phyloP scores from a whole-genome alignment of 2,797 vertebrate species.

The Zalophus californianus region DNA sequence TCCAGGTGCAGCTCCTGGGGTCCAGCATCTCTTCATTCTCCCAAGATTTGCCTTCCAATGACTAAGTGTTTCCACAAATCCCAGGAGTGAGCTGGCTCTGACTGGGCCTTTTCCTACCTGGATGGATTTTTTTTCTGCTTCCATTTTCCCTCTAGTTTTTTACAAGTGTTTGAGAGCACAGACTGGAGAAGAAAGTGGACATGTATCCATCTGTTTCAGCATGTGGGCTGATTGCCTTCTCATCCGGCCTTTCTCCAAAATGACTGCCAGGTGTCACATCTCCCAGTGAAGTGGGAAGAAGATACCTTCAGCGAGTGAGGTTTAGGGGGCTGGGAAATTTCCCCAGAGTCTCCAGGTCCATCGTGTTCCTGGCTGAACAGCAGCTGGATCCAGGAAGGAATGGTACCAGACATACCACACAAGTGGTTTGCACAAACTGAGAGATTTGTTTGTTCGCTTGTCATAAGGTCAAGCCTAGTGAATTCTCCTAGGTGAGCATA shows the following conservation, averaged over 20 bases:
- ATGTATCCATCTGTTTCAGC: neutral
- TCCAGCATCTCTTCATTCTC: neutral
- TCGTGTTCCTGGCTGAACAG: neutral
- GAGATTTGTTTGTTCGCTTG: slow-evolving; percentile 37
- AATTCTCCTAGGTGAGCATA: neutral
- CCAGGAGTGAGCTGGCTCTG: neutral
- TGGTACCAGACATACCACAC: neutral
- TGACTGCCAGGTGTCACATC: neutral
- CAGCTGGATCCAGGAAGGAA: neutral
- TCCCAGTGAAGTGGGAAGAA: slow-evolving; percentile 25
- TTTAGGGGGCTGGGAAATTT: neutral
- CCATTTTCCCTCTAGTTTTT: neutral
- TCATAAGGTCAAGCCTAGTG: slow-evolving; percentile 19
- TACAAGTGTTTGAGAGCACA: neutral
- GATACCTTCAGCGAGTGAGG: neutral
- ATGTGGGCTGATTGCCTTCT: neutral
- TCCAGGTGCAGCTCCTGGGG: neutral
- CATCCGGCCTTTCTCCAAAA: slow-evolving; percentile 32
- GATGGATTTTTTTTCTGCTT: neutral
- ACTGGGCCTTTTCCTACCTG: slow-evolving; percentile 1
- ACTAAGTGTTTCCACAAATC: slow-evolving; percentile 1
- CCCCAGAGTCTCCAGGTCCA: neutral
- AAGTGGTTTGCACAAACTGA: neutral
- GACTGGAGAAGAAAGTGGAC: neutral
- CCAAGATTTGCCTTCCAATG: slow-evolving; percentile 3